phyloP scores from a whole-genome alignment of 2,797 vertebrate genomes.

The Rhinichthys osculus region DNA sequence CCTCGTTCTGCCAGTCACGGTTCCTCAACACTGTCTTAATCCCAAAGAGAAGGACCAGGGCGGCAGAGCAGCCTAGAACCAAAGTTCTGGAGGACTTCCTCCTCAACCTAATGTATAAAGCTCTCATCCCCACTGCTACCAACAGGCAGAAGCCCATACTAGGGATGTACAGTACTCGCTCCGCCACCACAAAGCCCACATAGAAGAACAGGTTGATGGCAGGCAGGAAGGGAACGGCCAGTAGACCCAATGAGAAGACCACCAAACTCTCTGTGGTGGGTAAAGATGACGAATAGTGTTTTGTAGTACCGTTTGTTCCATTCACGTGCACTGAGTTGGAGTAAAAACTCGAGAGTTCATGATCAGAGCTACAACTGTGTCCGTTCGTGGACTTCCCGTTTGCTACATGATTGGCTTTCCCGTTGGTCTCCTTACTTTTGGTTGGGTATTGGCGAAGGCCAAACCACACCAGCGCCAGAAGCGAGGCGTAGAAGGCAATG shows the following conservation, averaged over 20 bases:
- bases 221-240: constrained; percentile 94
- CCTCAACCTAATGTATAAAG: constrained; percentile 86
- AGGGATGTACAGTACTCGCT: constrained; percentile 98
- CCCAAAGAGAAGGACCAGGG: constrained; percentile 89
- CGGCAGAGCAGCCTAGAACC: constrained; percentile 86
- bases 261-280: constrained; percentile 92
- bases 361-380: constrained; percentile 84
- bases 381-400: constrained; percentile 94
- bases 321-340: constrained; percentile 68
- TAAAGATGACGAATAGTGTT: constrained; percentile 78
- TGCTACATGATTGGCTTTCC: constrained; percentile 80
- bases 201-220: constrained; percentile 99
- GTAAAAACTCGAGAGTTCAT: constrained; percentile 81
- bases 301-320: constrained; percentile 85
- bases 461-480: constrained; percentile 84
- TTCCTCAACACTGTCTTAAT: constrained; percentile 94
- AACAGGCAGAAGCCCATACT: constrained; percentile 99
- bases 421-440: constrained; percentile 82
- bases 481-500: constrained; percentile 85
- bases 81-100: constrained; percentile 84
- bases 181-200: constrained; percentile 98
- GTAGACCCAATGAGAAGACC: constrained; percentile 90
- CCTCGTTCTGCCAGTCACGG: constrained; percentile 96
- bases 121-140: constrained; percentile 89
- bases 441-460: constrained; percentile 77